Conservation (phyloP, 2,113 vertebrate genomes). For the Syngnathus scovelli region DNA sequence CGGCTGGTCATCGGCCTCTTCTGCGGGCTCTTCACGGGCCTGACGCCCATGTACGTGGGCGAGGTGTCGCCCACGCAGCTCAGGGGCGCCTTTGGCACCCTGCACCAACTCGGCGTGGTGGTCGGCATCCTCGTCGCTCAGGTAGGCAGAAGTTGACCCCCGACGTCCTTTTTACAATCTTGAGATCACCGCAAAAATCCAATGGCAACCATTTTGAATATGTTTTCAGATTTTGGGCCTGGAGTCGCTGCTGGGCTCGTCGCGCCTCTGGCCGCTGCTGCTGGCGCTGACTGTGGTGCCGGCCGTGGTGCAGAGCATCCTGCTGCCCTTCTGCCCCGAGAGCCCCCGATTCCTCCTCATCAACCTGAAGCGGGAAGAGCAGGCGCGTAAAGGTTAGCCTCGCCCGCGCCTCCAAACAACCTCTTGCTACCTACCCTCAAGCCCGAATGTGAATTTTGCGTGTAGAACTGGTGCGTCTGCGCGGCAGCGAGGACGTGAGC, state of each 20-base stretch:
- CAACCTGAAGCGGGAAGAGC: slow-evolving; percentile 72
- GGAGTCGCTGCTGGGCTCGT: slow-evolving; percentile 67
- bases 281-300: slow-evolving; percentile 65
- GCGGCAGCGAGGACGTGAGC: slow-evolving; percentile 78
- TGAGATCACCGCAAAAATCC: too few species aligned
- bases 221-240: slow-evolving; percentile 66
- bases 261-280: slow-evolving; percentile 69
- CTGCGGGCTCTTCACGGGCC: slow-evolving; percentile 88
- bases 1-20: slow-evolving; percentile 86
- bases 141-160: slow-evolving; percentile 59
- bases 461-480: slow-evolving; percentile 81
- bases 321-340: slow-evolving; percentile 75
- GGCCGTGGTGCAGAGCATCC: slow-evolving; percentile 66
- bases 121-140: slow-evolving; percentile 91
- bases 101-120: slow-evolving; percentile 93
- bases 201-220: too few species aligned
- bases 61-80: slow-evolving; percentile 86
- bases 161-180: too few species aligned
- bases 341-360: slow-evolving; percentile 75
- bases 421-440: too few species aligned
- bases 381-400: slow-evolving; percentile 66
- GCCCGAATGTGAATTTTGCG: too few species aligned
- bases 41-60: slow-evolving; percentile 95
- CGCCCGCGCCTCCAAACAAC: too few species aligned
- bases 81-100: slow-evolving; percentile 88